Evolutionary conservation across 2,888 invertebrate genomes (phyloP), one percentile per base, ranked within the genome.

Genomic region (Azorinus chamasolen): DNA sequence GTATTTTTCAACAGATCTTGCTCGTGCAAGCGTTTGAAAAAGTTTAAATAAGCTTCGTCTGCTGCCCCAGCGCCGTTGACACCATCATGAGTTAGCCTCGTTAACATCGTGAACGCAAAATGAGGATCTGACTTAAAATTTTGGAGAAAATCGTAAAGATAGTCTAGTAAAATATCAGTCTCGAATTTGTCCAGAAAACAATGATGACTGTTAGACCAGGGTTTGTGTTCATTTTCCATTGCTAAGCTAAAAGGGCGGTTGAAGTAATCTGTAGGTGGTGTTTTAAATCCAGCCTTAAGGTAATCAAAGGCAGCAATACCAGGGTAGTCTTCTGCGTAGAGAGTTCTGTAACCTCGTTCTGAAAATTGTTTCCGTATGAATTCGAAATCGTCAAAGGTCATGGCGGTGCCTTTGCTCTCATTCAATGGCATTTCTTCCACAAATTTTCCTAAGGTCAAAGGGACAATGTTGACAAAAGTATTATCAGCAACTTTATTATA

Each of bases 401-500:
- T 51, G 25, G 76, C 51, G 5, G 55, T 39, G n/a, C n/a, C n/a
- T 53, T 64, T 72, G 25, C 74, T 80, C 63, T 84, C 79, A 53
- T 84, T 78, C 79, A 83, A 84, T 4, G 85, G 84, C 57, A 86
- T 77, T 53, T 88, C 86, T 46, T 69, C 61, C 0, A 79, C 68
- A 54, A 80, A 86, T 54, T 84, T 84, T 8, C 88, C 88, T 3
- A 77, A 95, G 10, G 98, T 93, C 76, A 97, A 95, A 0, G 98
- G 96, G 8, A 96, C 95, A 75, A 98, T 92, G 92, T 98, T 98
- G 10, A 83, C 71, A 91, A 96, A 97, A 0, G 98, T 98, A 92
- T 98, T 98, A 92, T 98, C 98, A 3, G 95, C 98, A 10, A 98
- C 96, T 94, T 98, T 98, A 91, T 96, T 97, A 92, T 97, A 97